Base-by-base conservation (phyloP, 2,797 vertebrate genomes). In the Pseudopleuronectes americanus region DNA sequence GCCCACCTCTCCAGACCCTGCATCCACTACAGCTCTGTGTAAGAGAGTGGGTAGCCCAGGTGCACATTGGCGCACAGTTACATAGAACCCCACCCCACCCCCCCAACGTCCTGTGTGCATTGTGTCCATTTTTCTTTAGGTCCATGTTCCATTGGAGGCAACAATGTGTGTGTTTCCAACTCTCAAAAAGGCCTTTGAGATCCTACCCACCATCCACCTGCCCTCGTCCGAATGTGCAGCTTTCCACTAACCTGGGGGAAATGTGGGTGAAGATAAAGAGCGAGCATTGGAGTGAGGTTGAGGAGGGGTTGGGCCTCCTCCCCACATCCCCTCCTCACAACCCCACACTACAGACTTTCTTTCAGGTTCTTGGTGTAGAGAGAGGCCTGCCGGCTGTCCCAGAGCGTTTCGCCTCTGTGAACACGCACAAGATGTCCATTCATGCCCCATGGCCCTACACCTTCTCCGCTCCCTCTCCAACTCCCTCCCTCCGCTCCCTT, bases 371-470 rank as follows among this genome's bases (percentile, higher is more conserved):
- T 68, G 83, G 58, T 86, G 90, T 89, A 90, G 86, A 88, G 81
- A 89, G 83, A 86, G 73, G 87, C 84, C 23, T 84, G 86, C 83
- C 85, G 45, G 86, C 93, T 66, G 90, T 86, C 78, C 87, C 80
- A 74, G 83, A 87, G 70, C 88, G 95, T 92, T 92, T 95, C 90
- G 90, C 93, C 90, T 90, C 92, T 53, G 92, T 95, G 95, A 93
- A 87, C 94, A 84, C 70, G 84, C 93, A 96, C 95, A 96, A 96
- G 88, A 92, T 90, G 85, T 76, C 91, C 90, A 95, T 96, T 96
- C 94, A 95, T 94, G 68, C 33, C 49, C 74, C 80, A 66, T 64
- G 77, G 73, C 74, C 85, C 81, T 86, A 77, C 90, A 87, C 86
- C 87, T 84, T 84, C 51, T 48, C 67, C 28, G n/a, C 84, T 26